Conservation (phyloP, 2,113 vertebrate species). For the Entelurus aequoreus region DNA sequence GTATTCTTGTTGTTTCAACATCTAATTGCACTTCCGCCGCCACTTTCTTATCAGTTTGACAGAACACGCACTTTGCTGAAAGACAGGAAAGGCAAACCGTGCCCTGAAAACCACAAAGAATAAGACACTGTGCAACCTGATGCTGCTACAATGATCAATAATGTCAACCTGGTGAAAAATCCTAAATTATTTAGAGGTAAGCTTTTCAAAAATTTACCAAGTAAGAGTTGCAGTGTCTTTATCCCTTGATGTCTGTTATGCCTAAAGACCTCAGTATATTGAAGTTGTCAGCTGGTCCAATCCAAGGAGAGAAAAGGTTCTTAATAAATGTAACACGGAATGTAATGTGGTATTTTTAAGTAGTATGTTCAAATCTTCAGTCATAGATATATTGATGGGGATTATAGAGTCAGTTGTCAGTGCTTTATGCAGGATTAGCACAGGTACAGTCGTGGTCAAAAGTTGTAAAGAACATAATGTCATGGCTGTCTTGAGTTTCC, state of each 20-base stretch:
- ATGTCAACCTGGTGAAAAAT: constrained; percentile 9
- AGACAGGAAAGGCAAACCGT: constrained; percentile 65
- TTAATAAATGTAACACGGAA: constrained; percentile 52
- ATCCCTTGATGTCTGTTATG: constrained; percentile 39
- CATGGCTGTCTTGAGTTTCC: no score
- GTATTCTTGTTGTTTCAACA: constrained; percentile 37
- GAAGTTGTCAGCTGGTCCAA: constrained; percentile 30
- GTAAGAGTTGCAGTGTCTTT: constrained; percentile 6
- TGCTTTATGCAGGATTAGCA: constrained; percentile 26
- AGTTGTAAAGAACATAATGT: no score
- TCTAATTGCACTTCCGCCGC: constrained; percentile 61
- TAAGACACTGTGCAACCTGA: constrained; percentile 35
- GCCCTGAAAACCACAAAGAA: constrained; percentile 55
- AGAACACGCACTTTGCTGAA: constrained; percentile 46
- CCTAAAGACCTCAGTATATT: constrained; percentile 38
- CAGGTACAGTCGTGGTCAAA: background rate
- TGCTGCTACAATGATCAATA: constrained; percentile 38
- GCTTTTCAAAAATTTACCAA: background rate
- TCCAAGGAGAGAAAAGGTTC: constrained; percentile 10
- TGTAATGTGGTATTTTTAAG: constrained; percentile 32
- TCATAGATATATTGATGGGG: constrained; percentile 46
- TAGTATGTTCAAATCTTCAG: constrained; percentile 2
- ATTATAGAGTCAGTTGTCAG: constrained; percentile 14
- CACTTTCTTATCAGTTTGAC: constrained; percentile 59
- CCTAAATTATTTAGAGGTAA: constrained; percentile 20